phyloP scores from a whole-genome alignment of 2,113 vertebrate species.

The Garra rufa region DNA sequence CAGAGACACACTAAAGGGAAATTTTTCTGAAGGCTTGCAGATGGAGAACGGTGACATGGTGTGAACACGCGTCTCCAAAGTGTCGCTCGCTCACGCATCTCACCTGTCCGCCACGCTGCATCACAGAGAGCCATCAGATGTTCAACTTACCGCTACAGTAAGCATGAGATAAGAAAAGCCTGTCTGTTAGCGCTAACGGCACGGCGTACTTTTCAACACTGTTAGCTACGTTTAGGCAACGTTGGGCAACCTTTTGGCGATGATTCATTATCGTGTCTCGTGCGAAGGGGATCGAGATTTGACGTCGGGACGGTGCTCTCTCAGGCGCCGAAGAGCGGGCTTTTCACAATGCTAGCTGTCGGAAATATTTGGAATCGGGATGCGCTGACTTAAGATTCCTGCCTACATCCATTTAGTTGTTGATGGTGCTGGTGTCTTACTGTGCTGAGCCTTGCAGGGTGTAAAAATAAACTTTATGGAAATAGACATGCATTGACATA shows the following conservation, averaged over 20 bases:
- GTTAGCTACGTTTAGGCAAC: constrained; percentile 38
- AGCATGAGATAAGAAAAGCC: constrained; percentile 71
- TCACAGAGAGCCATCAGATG: constrained; percentile 79
- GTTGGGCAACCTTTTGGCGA: constrained; percentile 46
- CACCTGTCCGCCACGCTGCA: constrained; percentile 78
- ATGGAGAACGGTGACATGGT: constrained; percentile 78
- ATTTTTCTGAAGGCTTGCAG: constrained; percentile 73
- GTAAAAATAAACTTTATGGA: constrained; percentile 88
- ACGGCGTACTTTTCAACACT: constrained; percentile 28
- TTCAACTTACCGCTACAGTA: constrained; percentile 79
- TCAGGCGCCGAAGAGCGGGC: constrained; percentile 16
- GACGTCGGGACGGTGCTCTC: constrained; percentile 5
- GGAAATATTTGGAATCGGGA: constrained; percentile 52
- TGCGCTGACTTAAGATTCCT: constrained; percentile 54
- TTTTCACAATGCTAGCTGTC: constrained; percentile 53
- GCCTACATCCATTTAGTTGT: constrained; percentile 61
- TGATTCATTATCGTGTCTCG: constrained; percentile 66
- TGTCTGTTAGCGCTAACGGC: constrained; percentile 50
- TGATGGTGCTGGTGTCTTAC: constrained; percentile 67
- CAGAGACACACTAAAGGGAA: constrained; percentile 55
- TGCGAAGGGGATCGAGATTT: constrained; percentile 27
- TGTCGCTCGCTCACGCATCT: constrained; percentile 75
- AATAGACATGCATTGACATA: constrained; percentile 89
- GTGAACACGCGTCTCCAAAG: constrained; percentile 77
- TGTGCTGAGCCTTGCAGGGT: constrained; percentile 76